Evolutionary conservation across 1,140 invertebrate genomes (phyloP).

Genomic region (Phocides pigmalion): DNA sequence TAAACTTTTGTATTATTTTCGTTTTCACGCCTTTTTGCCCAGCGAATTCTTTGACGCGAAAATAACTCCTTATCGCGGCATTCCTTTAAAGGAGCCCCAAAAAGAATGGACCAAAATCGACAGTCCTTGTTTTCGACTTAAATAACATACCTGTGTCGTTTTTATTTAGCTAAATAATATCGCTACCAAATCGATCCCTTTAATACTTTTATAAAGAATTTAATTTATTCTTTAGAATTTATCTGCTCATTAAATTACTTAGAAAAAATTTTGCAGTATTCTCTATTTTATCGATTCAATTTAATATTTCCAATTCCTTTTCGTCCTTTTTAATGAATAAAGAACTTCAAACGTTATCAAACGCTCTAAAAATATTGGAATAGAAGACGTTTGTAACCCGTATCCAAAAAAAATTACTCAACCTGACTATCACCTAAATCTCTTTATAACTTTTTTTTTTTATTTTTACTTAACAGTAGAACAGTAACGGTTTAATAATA

Average conservation of each 20-base stretch:
- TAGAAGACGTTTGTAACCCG: too few species aligned
- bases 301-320: too few species aligned
- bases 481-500: too few species aligned
- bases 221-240: slow-evolving; percentile 7
- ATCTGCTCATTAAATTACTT: slow-evolving; percentile 6
- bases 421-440: too few species aligned
- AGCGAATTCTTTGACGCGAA: slow-evolving; percentile 79
- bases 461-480: too few species aligned
- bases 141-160: slow-evolving; percentile 70
- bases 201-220: slow-evolving; percentile 35
- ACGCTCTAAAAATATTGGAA: too few species aligned
- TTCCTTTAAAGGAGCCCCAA: slow-evolving; percentile 77
- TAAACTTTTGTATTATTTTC: slow-evolving; percentile 81
- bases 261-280: too few species aligned
- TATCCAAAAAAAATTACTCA: too few species aligned
- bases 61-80: slow-evolving; percentile 81
- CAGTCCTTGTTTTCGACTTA: slow-evolving; percentile 72
- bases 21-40: slow-evolving; percentile 82
- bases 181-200: slow-evolving; percentile 57
- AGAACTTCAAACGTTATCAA: too few species aligned
- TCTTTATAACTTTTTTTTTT: too few species aligned
- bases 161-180: slow-evolving; percentile 67
- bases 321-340: too few species aligned
- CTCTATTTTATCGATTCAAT: too few species aligned
- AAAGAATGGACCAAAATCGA: slow-evolving; percentile 67